Conservation (phyloP, 2,113 vertebrate genomes). For the cattle (Bos taurus) region DNA sequence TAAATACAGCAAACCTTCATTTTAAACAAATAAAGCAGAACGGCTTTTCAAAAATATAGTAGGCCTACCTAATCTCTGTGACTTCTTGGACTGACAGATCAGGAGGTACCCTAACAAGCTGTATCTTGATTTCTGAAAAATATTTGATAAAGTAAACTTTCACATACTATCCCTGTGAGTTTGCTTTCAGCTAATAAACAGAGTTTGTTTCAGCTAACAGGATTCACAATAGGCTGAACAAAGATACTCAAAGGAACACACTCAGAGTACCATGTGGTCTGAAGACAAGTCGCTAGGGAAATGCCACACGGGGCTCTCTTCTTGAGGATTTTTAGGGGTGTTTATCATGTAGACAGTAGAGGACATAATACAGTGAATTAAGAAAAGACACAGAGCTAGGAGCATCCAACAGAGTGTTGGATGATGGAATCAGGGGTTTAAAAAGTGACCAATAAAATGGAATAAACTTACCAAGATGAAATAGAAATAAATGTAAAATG, state of each 20-base stretch:
- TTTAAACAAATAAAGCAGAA: neutral
- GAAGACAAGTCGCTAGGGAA: neutral
- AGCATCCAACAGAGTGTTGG: neutral
- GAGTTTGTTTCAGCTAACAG: neutral
- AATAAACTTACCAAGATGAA: conserved; percentile 26
- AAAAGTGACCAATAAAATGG: neutral
- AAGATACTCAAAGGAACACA: neutral
- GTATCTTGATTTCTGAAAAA: neutral
- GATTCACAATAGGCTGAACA: conserved; percentile 4
- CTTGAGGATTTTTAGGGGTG: neutral
- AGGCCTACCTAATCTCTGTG: neutral
- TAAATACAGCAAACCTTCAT: neutral
- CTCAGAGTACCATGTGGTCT: neutral
- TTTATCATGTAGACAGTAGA: neutral
- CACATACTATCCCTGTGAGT: neutral
- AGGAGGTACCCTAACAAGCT: neutral
- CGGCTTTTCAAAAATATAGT: conserved; percentile 16
- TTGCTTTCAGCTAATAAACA: neutral
- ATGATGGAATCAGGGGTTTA: neutral
- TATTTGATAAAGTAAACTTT: neutral
- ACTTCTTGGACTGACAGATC: neutral
- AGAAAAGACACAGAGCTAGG: neutral
- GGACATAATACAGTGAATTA: neutral
- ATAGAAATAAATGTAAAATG: neutral
- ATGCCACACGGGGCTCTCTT: neutral